A percentile compares a stretch with the other conserved stretches of the same genome.
Evolutionary conservation across 2,113 vertebrate species (phyloP).

Genomic region (Laterallus jamaicensis): DNA sequence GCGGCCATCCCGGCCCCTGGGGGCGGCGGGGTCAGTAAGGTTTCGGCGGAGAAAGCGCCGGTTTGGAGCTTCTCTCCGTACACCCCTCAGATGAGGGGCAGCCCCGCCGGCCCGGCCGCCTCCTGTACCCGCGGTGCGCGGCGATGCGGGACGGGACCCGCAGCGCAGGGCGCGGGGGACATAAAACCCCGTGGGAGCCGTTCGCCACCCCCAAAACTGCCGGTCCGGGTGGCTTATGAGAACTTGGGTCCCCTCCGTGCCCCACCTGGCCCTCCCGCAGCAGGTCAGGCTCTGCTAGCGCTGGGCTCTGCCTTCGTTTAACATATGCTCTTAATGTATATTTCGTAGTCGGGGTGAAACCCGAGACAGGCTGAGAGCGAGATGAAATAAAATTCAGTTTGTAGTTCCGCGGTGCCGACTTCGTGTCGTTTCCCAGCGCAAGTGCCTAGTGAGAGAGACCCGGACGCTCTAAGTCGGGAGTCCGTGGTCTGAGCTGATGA

Average conservation of each 20-base stretch:
- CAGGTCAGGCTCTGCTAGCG: neutral
- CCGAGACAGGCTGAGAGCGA: neutral
- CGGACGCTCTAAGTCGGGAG: neutral
- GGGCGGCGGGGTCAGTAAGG: neutral
- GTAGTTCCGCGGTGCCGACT: neutral
- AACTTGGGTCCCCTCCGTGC: no score
- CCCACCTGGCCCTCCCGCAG: neutral
- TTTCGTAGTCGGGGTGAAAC: neutral
- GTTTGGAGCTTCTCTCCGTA: neutral
- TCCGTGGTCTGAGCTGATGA: neutral
- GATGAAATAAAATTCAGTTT: neutral
- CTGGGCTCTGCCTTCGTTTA: neutral
- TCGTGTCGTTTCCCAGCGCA: neutral
- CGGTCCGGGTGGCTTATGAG: neutral
- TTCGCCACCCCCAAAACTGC: rapidly evolving
- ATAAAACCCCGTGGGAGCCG: neutral
- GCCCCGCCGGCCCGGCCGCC: neutral
- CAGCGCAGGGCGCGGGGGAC: neutral
- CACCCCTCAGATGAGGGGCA: neutral
- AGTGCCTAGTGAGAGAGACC: neutral
- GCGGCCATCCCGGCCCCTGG: neutral
- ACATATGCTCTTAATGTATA: neutral
- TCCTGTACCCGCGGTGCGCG: neutral
- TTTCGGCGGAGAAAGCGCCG: neutral
- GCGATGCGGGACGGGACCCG: neutral